These are phyloP conservation scores for Oscheius sp. DNA, from an alignment of 2,888 invertebrate genomes.

Conservation along the genomic window DNA sequence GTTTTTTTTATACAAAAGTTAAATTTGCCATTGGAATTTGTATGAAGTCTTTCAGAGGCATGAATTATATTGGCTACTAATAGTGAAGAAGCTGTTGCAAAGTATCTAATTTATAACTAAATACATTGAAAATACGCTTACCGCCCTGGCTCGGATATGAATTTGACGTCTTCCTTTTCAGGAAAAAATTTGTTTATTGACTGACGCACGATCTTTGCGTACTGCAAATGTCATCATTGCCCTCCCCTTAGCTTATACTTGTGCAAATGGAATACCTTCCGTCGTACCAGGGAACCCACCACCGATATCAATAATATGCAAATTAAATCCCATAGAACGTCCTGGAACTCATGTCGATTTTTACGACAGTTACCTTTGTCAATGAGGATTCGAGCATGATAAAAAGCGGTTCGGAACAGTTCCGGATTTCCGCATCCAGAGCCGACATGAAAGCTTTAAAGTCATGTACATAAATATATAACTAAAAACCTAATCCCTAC, in stretches of 20 bases:
- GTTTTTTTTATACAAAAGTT: neutral
- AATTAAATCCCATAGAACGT: slow-evolving; percentile 79
- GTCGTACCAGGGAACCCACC: slow-evolving; percentile 84
- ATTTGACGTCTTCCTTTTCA: slow-evolving; percentile 75
- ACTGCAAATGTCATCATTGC: slow-evolving; percentile 35
- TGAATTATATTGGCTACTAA: slow-evolving; percentile 87
- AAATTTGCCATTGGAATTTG: slow-evolving; percentile 37
- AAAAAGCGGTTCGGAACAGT: too few relatives aligned
- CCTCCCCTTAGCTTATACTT: neutral
- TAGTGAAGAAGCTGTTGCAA: slow-evolving; percentile 93
- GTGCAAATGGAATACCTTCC: neutral
- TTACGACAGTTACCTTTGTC: slow-evolving; percentile 72
- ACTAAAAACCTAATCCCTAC: slow-evolving; percentile 69
- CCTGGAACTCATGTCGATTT: slow-evolving; percentile 1
- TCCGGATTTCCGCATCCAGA: slow-evolving; percentile 73
- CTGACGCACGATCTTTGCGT: too few relatives aligned
- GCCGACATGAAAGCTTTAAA: slow-evolving; percentile 71
- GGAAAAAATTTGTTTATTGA: slow-evolving; percentile 86
- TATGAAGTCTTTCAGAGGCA: slow-evolving; percentile 76
- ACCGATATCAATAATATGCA: slow-evolving; percentile 85
- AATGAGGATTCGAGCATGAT: too few relatives aligned
- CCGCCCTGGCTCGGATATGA: slow-evolving; percentile 94
- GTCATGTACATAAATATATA: slow-evolving; percentile 48
- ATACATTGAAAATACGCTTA: too few relatives aligned
- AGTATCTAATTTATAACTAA: too few relatives aligned